phyloP scores from a whole-genome alignment of 2,888 invertebrate genomes.

The Nomada goodeniana region DNA sequence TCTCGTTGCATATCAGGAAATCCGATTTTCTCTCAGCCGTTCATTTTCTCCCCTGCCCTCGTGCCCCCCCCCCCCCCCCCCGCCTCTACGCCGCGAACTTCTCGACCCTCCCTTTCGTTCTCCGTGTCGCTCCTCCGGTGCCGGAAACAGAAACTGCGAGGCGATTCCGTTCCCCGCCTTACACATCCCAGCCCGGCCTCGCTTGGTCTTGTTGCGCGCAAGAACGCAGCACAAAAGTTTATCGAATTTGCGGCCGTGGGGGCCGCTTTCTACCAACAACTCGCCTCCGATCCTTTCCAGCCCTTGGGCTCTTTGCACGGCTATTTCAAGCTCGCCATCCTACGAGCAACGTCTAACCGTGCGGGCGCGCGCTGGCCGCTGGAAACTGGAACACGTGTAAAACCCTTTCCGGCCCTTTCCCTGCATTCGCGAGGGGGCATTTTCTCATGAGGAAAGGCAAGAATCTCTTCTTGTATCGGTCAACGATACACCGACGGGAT shows the following conservation, averaged over 20 bases:
- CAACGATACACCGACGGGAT: no score
- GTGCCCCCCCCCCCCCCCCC: background rate
- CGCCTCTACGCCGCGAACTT: background rate
- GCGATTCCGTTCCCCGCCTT: conserved; percentile 61
- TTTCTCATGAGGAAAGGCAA: background rate
- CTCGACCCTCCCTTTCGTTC: background rate
- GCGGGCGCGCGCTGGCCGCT: conserved; percentile 15
- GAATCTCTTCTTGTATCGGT: background rate
- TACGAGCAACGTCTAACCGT: conserved; percentile 40
- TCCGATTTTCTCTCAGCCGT: conserved; percentile 70
- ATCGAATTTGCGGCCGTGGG: conserved; percentile 82
- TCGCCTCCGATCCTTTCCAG: conserved; percentile 70
- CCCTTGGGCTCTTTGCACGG: conserved; percentile 75
- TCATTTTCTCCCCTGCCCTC: conserved; percentile 22
- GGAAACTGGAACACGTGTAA: conserved; percentile 55
- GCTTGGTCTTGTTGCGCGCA: conserved; percentile 37
- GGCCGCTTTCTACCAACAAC: conserved; percentile 80
- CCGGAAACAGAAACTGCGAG: conserved; percentile 78
- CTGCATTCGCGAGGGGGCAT: background rate
- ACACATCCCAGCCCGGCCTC: conserved; percentile 17
- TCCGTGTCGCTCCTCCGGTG: conserved; percentile 22
- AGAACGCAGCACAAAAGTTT: conserved; percentile 76
- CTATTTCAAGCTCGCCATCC: conserved; percentile 66
- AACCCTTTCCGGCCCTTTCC: conserved; percentile 15
- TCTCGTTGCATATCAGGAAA: conserved; percentile 70